Percentiles rank a stretch among this genome's conserved stretches.
Evolutionary conservation across 2,113 vertebrate species (phyloP).

Genomic region (Indicator indicator): DNA sequence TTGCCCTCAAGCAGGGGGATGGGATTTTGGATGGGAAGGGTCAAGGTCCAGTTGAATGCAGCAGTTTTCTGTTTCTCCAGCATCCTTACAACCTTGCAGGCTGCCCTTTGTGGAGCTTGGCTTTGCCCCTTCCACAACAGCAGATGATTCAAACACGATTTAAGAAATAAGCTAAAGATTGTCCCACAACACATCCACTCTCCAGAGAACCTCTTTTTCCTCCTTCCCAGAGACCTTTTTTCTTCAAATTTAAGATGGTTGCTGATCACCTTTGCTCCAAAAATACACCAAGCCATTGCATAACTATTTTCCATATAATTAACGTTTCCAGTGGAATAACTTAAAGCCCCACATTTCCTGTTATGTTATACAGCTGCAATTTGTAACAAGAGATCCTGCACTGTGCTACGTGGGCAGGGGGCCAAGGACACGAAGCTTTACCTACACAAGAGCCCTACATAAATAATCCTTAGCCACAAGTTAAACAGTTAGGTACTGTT

Average conservation of each 20-base stretch:
- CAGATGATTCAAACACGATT: neutral
- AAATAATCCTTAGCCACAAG: conserved; percentile 75
- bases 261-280: conserved; percentile 70
- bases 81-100: neutral
- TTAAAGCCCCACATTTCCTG: conserved; percentile 80
- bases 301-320: conserved; percentile 80
- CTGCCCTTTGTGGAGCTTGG: neutral
- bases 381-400: conserved; percentile 77
- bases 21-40: neutral
- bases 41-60: neutral
- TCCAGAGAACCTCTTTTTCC: neutral
- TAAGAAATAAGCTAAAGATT: neutral
- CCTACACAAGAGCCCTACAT: conserved; percentile 75
- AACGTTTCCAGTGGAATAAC: conserved; percentile 82
- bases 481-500: conserved; percentile 77
- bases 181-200: neutral
- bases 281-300: conserved; percentile 65
- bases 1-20: neutral
- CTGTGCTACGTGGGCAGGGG: conserved; percentile 62
- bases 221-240: neutral
- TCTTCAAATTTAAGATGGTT: conserved; percentile 59
- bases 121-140: neutral
- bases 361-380: conserved; percentile 79
- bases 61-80: neutral
- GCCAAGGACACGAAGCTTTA: conserved; percentile 76